phyloP scores from a whole-genome alignment of 2,797 vertebrate species.

The Galago senegalensis region DNA sequence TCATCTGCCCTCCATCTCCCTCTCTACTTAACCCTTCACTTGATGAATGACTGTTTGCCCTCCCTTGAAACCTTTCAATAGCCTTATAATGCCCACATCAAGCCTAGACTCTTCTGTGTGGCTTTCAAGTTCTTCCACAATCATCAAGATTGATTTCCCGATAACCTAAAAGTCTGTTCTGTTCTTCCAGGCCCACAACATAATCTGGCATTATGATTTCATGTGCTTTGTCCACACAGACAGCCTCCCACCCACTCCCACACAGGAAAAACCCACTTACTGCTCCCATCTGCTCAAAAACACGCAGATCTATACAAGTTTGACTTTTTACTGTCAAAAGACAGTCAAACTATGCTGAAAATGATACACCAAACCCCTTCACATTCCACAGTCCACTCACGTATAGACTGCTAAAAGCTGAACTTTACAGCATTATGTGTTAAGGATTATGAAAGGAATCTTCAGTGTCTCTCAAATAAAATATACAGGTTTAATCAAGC shows the following conservation, averaged over 20 bases:
- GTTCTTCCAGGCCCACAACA: not conserved
- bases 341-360: not conserved
- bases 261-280: not conserved
- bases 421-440: not conserved
- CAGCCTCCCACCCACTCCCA: not conserved
- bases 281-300: not conserved
- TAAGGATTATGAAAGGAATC: not conserved
- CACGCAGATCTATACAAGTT: not conserved
- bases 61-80: not conserved
- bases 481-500: not conserved
- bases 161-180: too few relatives aligned
- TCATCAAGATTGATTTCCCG: not conserved
- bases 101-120: not conserved
- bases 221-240: not conserved
- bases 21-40: not conserved
- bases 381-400: fast-evolving
- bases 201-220: not conserved
- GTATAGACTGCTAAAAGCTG: not conserved
- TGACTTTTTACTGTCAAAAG: not conserved
- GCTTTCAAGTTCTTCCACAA: not conserved
- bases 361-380: not conserved
- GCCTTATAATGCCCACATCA: not conserved
- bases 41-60: fast-evolving
- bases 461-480: not conserved
- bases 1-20: fast-evolving